Percentiles rank a stretch among this genome's conserved stretches.
These are phyloP conservation scores for Ips typographus DNA, from an alignment of 1,140 invertebrate genomes.

Conservation along the genomic window DNA sequence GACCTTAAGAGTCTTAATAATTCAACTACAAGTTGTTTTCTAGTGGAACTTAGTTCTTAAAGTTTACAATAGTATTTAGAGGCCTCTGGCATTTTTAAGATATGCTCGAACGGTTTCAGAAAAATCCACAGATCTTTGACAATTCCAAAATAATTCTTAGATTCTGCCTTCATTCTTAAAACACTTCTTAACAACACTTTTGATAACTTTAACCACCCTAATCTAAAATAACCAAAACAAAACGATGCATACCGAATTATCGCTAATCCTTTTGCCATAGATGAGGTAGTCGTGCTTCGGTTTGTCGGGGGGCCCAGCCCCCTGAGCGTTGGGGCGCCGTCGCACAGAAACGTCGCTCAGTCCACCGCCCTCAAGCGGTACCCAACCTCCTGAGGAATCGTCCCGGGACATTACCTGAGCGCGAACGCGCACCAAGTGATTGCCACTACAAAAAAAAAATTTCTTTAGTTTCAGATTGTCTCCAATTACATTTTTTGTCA, in stretches of 20 bases:
- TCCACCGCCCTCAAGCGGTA: slow-evolving; percentile 89
- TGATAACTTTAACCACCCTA: no score
- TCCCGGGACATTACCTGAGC: slow-evolving; percentile 98
- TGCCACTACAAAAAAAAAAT: slow-evolving; percentile 67
- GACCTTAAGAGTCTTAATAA: no score
- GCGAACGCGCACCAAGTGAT: slow-evolving; percentile 91
- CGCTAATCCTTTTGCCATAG: slow-evolving; percentile 86
- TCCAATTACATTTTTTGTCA: no score
- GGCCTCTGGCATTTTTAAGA: no score
- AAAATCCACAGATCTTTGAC: no score
- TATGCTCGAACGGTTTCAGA: no score
- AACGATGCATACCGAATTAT: slow-evolving; percentile 74
- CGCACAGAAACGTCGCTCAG: slow-evolving; percentile 89
- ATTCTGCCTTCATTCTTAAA: neutral
- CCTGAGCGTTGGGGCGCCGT: slow-evolving; percentile 60
- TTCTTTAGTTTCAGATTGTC: no score
- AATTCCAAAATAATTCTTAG: no score
- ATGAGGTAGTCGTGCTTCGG: slow-evolving; percentile 84
- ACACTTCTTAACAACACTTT: neutral
- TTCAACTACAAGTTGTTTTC: no score
- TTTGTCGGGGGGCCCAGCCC: slow-evolving; percentile 49
- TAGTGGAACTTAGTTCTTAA: no score
- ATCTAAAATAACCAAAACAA: slow-evolving; percentile 23
- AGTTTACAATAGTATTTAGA: no score
- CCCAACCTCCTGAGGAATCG: slow-evolving; percentile 95